Evolutionary conservation across 2,888 invertebrate species (phyloP), one percentile per base, ranked within the genome.

Genomic region (Ormyrus nitidulus): DNA sequence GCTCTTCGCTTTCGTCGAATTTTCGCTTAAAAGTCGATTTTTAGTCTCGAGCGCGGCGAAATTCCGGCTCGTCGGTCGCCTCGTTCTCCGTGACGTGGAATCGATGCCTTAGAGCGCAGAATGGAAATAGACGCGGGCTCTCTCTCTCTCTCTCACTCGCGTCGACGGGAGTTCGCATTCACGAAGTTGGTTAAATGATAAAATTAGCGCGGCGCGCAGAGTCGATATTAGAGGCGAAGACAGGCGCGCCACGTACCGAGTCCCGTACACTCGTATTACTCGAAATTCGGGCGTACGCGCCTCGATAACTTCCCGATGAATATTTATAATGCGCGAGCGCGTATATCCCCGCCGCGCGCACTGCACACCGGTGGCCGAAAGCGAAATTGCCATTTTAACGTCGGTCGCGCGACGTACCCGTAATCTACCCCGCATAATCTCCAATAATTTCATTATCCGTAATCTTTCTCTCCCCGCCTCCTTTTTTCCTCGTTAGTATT

Each of bases 301-400:
- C 58, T 49, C 56, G 46, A 73, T 66, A 66, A 74, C 65, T 74
- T 66, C 13, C 51, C 66, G 74, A 74, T 74, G 74, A 74, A 74
- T 74, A 74, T 74, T 74, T 74, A 74, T 64, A 73, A 66, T 65
- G 48, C 9, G 59, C 49, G 9, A 13, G 13, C 48, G 56, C 48
- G 2, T 34, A 34, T 34, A 34, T 34, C 34, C 56, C 46, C 56
- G 56, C 56, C 11, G 10, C 5, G 19, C 19, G 19, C 8, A 44
- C 46, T 19, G 54, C 54, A 7, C 6, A 6, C 11, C 34, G 34
- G 34, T 34, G 2, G 34, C 34, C 4, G 34, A 34, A 4, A 13
- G 44, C 64, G 51, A 65, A 66, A 65, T 56, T 66, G 71, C n/a
- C 7, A 51, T 71, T 61, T 61, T 49, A 71, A 71, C 46, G 72